Base-by-base conservation (phyloP, 2,888 invertebrate species). In the Eurois occulta region DNA sequence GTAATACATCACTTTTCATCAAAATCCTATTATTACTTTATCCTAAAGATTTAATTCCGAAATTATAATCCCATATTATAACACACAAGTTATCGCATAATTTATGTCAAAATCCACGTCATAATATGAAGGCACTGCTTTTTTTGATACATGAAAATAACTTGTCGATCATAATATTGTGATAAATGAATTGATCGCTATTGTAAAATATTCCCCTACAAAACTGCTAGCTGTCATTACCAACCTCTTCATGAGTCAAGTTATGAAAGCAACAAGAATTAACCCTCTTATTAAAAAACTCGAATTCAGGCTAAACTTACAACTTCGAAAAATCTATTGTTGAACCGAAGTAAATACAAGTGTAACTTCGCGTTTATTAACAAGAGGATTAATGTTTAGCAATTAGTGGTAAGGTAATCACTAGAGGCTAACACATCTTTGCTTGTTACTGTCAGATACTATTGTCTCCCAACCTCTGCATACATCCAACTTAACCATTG, bases 121-220 rank as follows among this genome's bases (percentile, higher is more conserved):
- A 91, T 91, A 91, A 91, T 80, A 85, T 91, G 92, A 96, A 96
- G 96, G 96, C 96, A 96, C 96, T 95, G 95, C 93, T 92, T 93
- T 94, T 94, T 91, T 90, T 89, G 89, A 78, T 74, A 86, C 78
- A 82, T 67, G 68, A 91, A 91, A 89, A 90, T 88, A 85, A 72
- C 79, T 88, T 74, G 83, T 81, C 65, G 75, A 87, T 83, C 76
- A 84, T 77, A 86, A 76, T 86, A 85, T 89, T 92, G 89, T 91
- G 92, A 91, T 91, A 91, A 90, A 81, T 79, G 77, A 87, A 88
- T 77, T 76, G 72, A 78, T 82, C 76, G 58, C 79, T 83, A 84
- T 69, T 87, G 78, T 78, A 87, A 78, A 84, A 79, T 18, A 73
- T 62, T 72, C n/a, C 58, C 72, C 75, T 74, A 80, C 77, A 48